Evolutionary conservation across 2,888 invertebrate genomes (phyloP), one percentile per base, ranked within the genome.

Genomic region (Parnassius glacialis): DNA sequence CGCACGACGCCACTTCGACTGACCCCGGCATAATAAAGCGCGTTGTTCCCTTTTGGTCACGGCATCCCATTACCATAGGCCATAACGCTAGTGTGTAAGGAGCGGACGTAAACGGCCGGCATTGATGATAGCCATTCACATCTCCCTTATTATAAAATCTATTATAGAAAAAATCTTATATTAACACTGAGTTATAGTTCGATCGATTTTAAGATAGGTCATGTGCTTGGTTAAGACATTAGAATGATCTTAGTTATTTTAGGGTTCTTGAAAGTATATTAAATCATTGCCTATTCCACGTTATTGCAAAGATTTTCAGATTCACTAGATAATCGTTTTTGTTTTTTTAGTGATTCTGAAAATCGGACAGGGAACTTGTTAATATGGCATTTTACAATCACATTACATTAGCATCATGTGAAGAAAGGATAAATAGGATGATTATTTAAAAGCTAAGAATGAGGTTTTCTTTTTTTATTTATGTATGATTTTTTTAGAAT

Each of bases 151-250:
- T 82, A 83, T 83, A 83, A 80, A 56, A 82, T 81, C 77, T 79
- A 82, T 83, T 80, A 63, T 72, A 55, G 20, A n/a, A 59, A 74
- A 65, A 65, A 68, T 74, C 73, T 79, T 71, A 68, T 78, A 79
- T 80, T 76, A 71, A 72, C 73, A 61, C 61, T 79, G 55, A 65
- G 45, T 69, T 67, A 68, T 67, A 70, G 67, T 67, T 70, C 76
- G 81, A 84, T 83, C 80, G 80, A 82, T 83, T 80, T 79, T 76
- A 76, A 80, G 81, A 52, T 82, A 83, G 79, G 80, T 79, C 79
- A 78, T 16, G 41, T 12, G 50, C 42, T 25, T 20, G 20, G 53
- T 13, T 50, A n/a, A n/a, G 45, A 7, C 45, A 45, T 12, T 45
- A n/a, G 12, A 45, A 50, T 16, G 10, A 9, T 50, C 16, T 12